These are phyloP conservation scores for Aphelenchoides avenae DNA, from an alignment of 1,140 invertebrate genomes.

Conservation along the genomic window DNA sequence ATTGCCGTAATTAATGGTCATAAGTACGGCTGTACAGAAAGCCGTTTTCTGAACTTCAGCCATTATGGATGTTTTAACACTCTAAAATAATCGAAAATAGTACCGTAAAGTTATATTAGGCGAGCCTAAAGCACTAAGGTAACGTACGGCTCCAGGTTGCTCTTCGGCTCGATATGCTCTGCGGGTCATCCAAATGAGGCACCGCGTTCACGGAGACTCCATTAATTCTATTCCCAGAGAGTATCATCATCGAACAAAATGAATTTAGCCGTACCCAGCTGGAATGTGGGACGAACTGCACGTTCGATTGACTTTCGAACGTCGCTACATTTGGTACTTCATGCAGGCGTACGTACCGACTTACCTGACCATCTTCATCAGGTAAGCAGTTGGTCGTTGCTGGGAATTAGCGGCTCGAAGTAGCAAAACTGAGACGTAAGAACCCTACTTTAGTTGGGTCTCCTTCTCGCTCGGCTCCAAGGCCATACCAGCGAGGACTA, in stretches of 20 bases:
- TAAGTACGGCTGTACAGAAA: too few species aligned
- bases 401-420: too few species aligned
- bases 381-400: too few species aligned
- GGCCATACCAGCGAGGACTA: slow-evolving; percentile 58
- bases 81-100: too few species aligned
- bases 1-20: too few species aligned
- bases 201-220: too few species aligned
- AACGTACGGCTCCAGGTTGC: background rate
- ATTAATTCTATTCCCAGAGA: too few species aligned
- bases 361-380: slow-evolving; percentile 57
- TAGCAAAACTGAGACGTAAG: background rate
- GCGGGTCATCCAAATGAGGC: too few species aligned
- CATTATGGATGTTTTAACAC: too few species aligned
- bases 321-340: slow-evolving; percentile 55
- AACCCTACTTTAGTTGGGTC: slow-evolving; percentile 55
- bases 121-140: slow-evolving; percentile 1
- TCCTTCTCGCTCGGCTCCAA: slow-evolving; percentile 54
- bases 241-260: too few species aligned
- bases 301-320: slow-evolving; percentile 51
- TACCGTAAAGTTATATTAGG: background rate
- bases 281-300: slow-evolving; percentile 56
- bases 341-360: slow-evolving; percentile 59
- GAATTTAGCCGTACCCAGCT: slow-evolving; percentile 54
- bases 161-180: too few species aligned
- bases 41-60: too few species aligned